Percentiles rank a stretch among this genome's conserved stretches.
Evolutionary conservation across 1,140 invertebrate species (phyloP).

Genomic region (Ooceraea biroi): DNA sequence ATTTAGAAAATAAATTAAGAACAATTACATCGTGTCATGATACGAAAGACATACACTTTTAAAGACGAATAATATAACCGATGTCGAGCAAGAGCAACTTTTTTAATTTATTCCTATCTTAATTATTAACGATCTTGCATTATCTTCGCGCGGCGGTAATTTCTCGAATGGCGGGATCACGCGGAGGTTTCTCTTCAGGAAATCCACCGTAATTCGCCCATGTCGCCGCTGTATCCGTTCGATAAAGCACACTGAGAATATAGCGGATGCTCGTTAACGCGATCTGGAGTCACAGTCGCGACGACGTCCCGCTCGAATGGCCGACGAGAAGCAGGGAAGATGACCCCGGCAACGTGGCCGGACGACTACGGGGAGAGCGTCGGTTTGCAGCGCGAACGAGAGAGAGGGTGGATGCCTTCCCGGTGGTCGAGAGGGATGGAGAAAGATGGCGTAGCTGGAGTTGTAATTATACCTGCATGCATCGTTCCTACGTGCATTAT

Average conservation of each 20-base stretch:
- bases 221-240: not conserved
- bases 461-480: constrained; percentile 70
- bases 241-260: not conserved
- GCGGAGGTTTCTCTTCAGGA: not conserved
- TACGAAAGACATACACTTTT: too few species aligned
- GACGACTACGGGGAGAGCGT: constrained; percentile 25
- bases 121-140: not conserved
- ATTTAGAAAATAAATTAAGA: too few species aligned
- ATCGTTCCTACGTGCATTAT: constrained; percentile 68
- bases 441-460: not conserved
- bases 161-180: not conserved
- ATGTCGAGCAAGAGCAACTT: too few species aligned
- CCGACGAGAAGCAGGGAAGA: constrained; percentile 37
- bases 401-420: not conserved
- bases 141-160: not conserved
- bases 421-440: too few species aligned
- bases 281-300: constrained; percentile 22
- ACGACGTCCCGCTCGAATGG: constrained; percentile 16
- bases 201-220: constrained; percentile 1
- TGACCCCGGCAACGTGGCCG: constrained; percentile 20
- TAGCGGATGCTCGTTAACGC: constrained; percentile 13
- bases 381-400: constrained; percentile 19
- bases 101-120: not conserved
- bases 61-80: too few species aligned
- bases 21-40: too few species aligned